Base-by-base conservation (phyloP, 2,888 invertebrate species). In the Lasioglossum pauxillum region DNA sequence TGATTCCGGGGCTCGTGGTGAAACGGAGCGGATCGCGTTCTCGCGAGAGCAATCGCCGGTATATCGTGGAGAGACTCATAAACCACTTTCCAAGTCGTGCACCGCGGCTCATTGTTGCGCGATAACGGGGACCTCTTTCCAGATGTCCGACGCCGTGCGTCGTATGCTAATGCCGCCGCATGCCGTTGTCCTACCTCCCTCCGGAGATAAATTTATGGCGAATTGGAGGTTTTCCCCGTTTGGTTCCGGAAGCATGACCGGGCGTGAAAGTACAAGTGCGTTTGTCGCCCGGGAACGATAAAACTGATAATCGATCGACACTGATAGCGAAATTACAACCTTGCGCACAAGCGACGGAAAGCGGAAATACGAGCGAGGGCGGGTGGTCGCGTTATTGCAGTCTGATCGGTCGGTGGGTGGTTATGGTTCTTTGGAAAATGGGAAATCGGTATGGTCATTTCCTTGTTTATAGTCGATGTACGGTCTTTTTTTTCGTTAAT, bases 71-170 rank as follows among this genome's bases (percentile, higher is more conserved):
- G 69, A 46, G 60, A 74, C 85, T 82, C 86, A 81, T 89, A 89
- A 89, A 89, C 88, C 88, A 89, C 88, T 89, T 88, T 89, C 88
- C 83, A 86, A 89, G 86, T 89, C 86, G 88, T 83, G 88, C 87
- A 73, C 27, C 64, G 85, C 72, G 75, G 90, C 86, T 88, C 87
- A 88, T 91, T 90, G 91, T 90, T 87, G 83, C 82, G 41, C 86
- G 89, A 85, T 90, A 91, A 90, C 86, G 23, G 27, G 16, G 74
- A 27, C 64, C 81, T 84, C 80, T 82, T 84, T 87, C 86, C 90
- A 85, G 82, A 87, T 91, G 89, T 85, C 81, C 84, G 80, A 71
- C 86, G 78, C 79, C 71, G 80, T 78, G 83, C 81, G 85, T 72
- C 80, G 80, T 80, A 82, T 84, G 87, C 82, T 89, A 90, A 91